Conservation (phyloP, 53 echinoderm and acorn worm species). For the Echinometra lucunter region DNA sequence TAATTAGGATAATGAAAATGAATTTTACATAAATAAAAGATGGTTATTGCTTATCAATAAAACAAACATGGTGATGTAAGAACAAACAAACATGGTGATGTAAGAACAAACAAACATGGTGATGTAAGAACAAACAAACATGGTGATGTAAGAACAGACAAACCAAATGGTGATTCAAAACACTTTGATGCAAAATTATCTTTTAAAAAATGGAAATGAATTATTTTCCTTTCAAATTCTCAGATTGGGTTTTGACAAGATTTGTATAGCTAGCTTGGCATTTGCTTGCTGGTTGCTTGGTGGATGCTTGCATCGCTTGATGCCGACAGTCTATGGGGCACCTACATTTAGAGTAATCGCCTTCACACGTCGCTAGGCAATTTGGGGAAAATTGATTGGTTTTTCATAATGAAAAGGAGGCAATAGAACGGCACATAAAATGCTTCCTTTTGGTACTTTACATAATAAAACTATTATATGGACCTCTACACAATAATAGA, state of each 20-base stretch:
- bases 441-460: neutral
- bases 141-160: no score
- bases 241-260: neutral
- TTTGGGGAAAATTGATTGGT: conserved; percentile 66
- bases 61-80: no score
- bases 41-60: no score
- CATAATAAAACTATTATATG: neutral
- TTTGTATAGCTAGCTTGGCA: neutral
- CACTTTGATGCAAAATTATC: neutral
- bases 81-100: no score
- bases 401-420: conserved; percentile 41
- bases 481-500: neutral
- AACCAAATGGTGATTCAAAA: no score
- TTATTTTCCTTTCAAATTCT: conserved; percentile 1
- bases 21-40: no score
- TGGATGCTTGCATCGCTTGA: neutral
- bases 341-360: conserved; percentile 40
- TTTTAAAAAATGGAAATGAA: neutral
- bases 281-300: neutral
- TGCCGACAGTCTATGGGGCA: neutral
- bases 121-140: no score
- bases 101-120: no score
- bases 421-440: conserved; percentile 10
- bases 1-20: neutral
- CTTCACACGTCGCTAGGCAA: conserved; percentile 66